Percentiles rank a stretch among this genome's conserved stretches.
Conservation (phyloP, 2,888 invertebrate genomes). For the Achlya flavicornis region DNA sequence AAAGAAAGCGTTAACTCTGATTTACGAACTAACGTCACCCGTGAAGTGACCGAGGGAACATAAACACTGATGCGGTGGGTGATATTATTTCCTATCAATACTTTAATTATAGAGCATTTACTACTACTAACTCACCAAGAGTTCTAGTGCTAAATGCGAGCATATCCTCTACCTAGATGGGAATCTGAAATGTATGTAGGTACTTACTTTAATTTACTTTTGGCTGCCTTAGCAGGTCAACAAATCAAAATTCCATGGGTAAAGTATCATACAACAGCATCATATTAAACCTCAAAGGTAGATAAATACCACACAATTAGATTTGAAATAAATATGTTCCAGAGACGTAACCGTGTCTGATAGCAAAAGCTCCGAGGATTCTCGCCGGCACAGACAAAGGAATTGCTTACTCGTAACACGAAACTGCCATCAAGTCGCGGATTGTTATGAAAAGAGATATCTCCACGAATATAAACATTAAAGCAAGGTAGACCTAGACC, state of each 20-base stretch:
- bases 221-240: neutral
- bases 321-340: slow-evolving; percentile 39
- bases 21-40: slow-evolving; percentile 65
- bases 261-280: neutral
- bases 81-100: slow-evolving; percentile 21
- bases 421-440: slow-evolving; percentile 21
- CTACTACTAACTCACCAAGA: too few relatives aligned
- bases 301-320: slow-evolving; percentile 57
- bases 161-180: too few relatives aligned
- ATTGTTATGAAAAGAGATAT: slow-evolving; percentile 29
- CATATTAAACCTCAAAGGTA: slow-evolving; percentile 25
- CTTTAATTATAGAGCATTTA: neutral
- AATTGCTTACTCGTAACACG: slow-evolving; percentile 49
- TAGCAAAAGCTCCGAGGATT: slow-evolving; percentile 50
- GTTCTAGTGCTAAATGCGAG: too few relatives aligned
- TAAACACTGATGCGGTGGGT: slow-evolving; percentile 27
- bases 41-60: slow-evolving; percentile 47
- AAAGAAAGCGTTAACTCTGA: slow-evolving; percentile 76
- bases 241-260: neutral
- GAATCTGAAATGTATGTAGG: too few relatives aligned
- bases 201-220: too few relatives aligned
- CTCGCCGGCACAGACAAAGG: slow-evolving; percentile 54
- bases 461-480: slow-evolving; percentile 25
- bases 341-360: slow-evolving; percentile 58
- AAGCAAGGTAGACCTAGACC: slow-evolving; percentile 22